Conservation (phyloP, 2,888 invertebrate species). For the Patella ulyssiponensis region DNA sequence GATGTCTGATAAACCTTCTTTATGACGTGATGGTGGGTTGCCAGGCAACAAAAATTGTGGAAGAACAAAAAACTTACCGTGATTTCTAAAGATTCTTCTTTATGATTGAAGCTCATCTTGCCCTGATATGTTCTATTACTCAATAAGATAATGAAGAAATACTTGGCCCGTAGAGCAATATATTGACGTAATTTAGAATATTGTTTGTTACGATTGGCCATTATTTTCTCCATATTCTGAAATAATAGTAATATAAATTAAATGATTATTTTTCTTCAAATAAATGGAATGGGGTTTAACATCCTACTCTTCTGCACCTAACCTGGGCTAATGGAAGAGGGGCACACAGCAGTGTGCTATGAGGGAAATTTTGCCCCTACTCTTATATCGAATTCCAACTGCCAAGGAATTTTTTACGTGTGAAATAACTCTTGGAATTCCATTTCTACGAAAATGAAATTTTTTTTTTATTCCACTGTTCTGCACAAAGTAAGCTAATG, state of each 20-base stretch:
- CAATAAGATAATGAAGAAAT: slow-evolving; percentile 66
- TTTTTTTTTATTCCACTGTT: too few species aligned
- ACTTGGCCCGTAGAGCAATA: slow-evolving; percentile 63
- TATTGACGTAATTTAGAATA: slow-evolving; percentile 59
- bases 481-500: too few species aligned
- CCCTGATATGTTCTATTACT: slow-evolving; percentile 67
- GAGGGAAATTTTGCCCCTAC: too few species aligned
- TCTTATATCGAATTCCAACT: too few species aligned
- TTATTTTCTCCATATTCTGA: slow-evolving; percentile 58
- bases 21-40: too few species aligned
- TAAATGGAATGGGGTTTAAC: not conserved
- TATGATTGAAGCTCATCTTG: slow-evolving; percentile 68
- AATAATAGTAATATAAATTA: slow-evolving; percentile 30
- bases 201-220: slow-evolving; percentile 55
- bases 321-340: too few species aligned
- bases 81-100: slow-evolving; percentile 66
- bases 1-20: too few species aligned
- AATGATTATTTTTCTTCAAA: not conserved
- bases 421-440: too few species aligned
- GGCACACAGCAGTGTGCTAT: too few species aligned
- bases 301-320: not conserved
- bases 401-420: too few species aligned
- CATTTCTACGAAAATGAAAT: too few species aligned
- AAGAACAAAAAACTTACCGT: slow-evolving; percentile 52
- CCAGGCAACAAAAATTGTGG: too few species aligned